Evolutionary conservation across 2,797 vertebrate genomes (phyloP), one percentile per base, ranked within the genome.

Genomic region (Mormyrops boulengeri): DNA sequence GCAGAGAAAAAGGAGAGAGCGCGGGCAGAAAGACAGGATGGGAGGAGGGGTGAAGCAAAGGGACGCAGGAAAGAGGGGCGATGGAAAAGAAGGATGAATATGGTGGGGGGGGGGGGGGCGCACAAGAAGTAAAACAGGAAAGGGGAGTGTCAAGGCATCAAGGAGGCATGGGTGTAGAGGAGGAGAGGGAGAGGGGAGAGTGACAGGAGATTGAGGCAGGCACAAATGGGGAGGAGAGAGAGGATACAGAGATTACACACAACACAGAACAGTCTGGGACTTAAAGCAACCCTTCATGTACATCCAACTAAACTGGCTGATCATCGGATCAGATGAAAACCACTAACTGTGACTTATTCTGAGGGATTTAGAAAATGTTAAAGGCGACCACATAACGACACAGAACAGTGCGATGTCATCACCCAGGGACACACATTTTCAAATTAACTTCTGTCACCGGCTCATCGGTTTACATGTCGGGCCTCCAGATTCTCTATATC

Each of bases 161-260:
- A 38, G 17, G 53, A 87, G 86, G 34, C 22, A 87, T 87, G 52
- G 22, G 30, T 60, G 30, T 19, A 87, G 19, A 87, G 30, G 53
- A 55, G 53, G 30, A 55, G 85, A n/a, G n/a, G 50, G 11, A 85
- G 49, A 47, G 44, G n/a, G 22, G 53, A 87, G 52, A 87, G 53
- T 41, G 86, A 52, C 44, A 52, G 49, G 82, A 85, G 82, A 52
- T 49, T 85, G 82, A 85, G 82, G 82, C 82, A 85, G 22, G 82
- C 26, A 85, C 82, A 52, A 85, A 50, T 85, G 49, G 82, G 82
- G 82, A 85, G 82, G 82, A 30, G 22, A 85, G 82, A 85, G 22
- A 52, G 82, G 82, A 85, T 52, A 85, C 22, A 52, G 82, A 52
- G 44, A 85, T 85, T 85, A 85, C 44, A 52, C 14, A 85, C 44